These are phyloP conservation scores for Oreochromis grahami DNA, from an alignment of 2,797 vertebrate genomes.

Conservation along the genomic window DNA sequence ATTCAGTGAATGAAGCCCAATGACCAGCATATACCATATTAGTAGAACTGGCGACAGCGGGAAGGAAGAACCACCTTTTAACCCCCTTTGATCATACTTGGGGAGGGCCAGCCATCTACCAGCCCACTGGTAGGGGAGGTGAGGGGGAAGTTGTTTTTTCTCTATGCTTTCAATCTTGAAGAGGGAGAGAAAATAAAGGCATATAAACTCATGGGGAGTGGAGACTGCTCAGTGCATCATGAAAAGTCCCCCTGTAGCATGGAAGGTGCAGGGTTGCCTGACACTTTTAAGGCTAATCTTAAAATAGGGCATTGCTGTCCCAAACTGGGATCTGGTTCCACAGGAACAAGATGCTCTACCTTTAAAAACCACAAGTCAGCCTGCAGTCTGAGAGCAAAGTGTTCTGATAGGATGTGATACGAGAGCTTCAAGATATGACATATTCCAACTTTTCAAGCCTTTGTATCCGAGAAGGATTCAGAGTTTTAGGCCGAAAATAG, in stretches of 20 bases:
- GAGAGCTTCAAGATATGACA: rapidly evolving
- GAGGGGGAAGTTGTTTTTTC: background rate
- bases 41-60: rapidly evolving
- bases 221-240: background rate
- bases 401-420: rapidly evolving
- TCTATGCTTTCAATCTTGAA: background rate
- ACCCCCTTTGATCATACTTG: background rate
- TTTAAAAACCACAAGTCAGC: background rate
- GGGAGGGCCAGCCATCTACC: background rate
- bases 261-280: background rate
- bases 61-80: background rate
- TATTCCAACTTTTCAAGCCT: background rate
- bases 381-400: background rate
- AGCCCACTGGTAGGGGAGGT: background rate
- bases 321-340: rapidly evolving
- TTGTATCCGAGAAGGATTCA: rapidly evolving
- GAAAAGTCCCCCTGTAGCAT: background rate
- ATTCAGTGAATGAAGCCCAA: background rate
- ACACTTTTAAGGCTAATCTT: background rate
- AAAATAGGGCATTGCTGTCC: background rate
- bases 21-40: background rate
- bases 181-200: background rate
- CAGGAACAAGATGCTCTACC: background rate
- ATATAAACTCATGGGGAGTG: rapidly evolving
- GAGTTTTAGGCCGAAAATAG: rapidly evolving